Conservation (phyloP, 2,888 invertebrate species). For the Erannis defoliaria region DNA sequence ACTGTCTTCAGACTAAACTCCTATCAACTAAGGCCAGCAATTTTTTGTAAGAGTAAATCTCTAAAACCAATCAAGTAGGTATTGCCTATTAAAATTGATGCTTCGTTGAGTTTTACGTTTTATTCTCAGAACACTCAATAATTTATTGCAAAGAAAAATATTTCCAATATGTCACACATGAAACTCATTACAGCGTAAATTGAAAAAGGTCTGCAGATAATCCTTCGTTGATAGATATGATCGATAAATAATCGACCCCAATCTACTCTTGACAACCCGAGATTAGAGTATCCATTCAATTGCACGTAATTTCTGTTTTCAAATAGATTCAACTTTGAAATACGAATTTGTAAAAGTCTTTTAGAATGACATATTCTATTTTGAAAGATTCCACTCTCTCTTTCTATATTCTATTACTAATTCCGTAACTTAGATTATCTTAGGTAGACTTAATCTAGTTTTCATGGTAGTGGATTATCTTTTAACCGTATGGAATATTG, state of each 20-base stretch:
- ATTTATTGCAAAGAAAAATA: constrained; percentile 11
- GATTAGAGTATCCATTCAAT: constrained; percentile 43
- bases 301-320: constrained; percentile 45
- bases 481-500: too few relatives aligned
- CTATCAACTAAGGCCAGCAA: background rate
- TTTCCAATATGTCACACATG: constrained; percentile 12
- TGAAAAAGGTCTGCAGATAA: constrained; percentile 34
- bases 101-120: background rate
- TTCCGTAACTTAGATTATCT: too few relatives aligned
- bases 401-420: too few relatives aligned
- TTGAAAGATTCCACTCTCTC: too few relatives aligned
- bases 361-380: background rate
- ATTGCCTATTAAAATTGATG: background rate
- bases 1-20: too few relatives aligned
- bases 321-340: constrained; percentile 51
- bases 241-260: constrained; percentile 39
- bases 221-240: constrained; percentile 31
- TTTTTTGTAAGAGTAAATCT: background rate
- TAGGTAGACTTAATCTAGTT: too few relatives aligned
- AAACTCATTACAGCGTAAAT: constrained; percentile 28
- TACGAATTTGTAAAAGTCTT: constrained; percentile 36
- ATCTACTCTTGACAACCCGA: constrained; percentile 40
- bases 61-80: too few relatives aligned
- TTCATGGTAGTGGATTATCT: too few relatives aligned
- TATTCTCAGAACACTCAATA: background rate